These are phyloP conservation scores for Cyprinella venusta DNA, from an alignment of 2,797 vertebrate genomes.

Conservation along the genomic window DNA sequence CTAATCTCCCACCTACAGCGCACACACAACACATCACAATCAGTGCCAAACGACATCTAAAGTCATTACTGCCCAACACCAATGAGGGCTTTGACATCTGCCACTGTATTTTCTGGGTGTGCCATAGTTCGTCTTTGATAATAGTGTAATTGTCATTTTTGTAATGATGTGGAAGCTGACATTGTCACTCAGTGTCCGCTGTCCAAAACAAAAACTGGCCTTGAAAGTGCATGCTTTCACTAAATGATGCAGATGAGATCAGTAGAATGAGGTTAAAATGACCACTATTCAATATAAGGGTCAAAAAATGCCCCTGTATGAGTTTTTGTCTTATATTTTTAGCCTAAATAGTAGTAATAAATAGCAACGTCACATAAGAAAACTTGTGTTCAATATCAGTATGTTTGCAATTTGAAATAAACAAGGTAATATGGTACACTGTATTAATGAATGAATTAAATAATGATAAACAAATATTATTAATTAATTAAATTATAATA, in stretches of 20 bases:
- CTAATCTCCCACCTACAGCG: conserved; percentile 54
- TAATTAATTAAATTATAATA: no score
- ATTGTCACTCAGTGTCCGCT: not conserved
- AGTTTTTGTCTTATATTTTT: not conserved
- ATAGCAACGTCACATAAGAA: not conserved
- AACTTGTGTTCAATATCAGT: not conserved
- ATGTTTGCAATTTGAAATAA: no score
- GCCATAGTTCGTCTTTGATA: not conserved
- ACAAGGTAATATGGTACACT: no score
- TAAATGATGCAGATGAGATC: not conserved
- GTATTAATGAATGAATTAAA: no score
- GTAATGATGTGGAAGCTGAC: not conserved
- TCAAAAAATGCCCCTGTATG: not conserved
- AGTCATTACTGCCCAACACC: not conserved
- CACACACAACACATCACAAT: conserved; percentile 47
- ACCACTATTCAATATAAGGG: not conserved
- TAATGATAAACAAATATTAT: no score
- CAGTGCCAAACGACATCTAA: conserved; percentile 21
- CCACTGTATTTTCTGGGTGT: not conserved
- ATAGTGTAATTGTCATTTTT: not conserved
- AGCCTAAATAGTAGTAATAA: no score
- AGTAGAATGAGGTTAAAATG: not conserved
- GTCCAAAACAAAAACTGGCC: not conserved
- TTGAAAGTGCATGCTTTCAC: not conserved
- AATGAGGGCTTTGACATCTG: not conserved